phyloP scores from a whole-genome alignment of 2,797 vertebrate species.

The Onychomys leucogaster region DNA sequence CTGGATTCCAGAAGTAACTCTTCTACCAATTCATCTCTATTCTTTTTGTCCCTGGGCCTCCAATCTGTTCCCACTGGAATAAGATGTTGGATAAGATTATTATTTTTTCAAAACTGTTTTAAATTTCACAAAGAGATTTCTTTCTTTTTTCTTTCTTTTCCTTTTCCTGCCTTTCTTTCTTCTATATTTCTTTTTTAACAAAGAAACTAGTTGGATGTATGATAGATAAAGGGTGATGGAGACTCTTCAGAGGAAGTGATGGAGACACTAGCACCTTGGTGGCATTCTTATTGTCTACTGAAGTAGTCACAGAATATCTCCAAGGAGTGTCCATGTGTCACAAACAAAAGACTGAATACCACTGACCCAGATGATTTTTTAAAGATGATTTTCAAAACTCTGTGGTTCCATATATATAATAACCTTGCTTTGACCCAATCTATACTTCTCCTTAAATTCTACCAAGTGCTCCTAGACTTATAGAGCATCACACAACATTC shows the following conservation, averaged over 20 bases:
- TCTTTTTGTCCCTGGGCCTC: neutral
- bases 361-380: neutral
- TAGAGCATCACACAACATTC: neutral
- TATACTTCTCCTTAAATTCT: neutral
- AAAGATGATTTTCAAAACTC: constrained; percentile 27
- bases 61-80: neutral
- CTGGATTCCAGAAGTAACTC: neutral
- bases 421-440: neutral
- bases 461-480: neutral
- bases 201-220: neutral
- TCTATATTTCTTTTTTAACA: neutral
- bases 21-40: neutral
- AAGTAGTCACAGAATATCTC: neutral
- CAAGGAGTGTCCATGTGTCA: neutral
- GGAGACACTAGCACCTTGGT: neutral
- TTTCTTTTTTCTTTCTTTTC: neutral
- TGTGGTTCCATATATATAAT: neutral
- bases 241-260: neutral
- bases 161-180: rapidly evolving
- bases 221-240: neutral
- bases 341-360: neutral
- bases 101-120: constrained; percentile 35
- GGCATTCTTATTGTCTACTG: neutral
- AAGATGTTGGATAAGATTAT: neutral
- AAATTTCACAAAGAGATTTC: constrained; percentile 19